A percentile compares a stretch with the other conserved stretches of the same genome.
Conservation (phyloP, 2,797 vertebrate species). For the Alca torda region DNA sequence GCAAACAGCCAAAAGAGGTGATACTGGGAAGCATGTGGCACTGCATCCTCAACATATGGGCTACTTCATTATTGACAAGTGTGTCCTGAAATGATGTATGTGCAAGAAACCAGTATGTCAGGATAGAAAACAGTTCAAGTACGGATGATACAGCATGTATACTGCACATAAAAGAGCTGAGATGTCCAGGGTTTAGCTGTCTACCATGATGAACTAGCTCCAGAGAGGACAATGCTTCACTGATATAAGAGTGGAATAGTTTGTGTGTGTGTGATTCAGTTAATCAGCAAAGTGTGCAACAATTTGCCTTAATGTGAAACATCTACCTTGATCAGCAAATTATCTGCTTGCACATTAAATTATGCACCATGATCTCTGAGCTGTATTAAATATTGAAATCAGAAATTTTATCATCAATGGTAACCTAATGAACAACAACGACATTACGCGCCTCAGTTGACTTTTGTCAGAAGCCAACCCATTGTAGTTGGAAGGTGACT, state of each 20-base stretch:
- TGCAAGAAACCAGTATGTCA: not conserved
- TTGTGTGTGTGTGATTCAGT: not conserved
- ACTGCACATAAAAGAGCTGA: not conserved
- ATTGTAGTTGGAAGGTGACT: slow-evolving; percentile 56
- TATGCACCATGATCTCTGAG: slow-evolving; percentile 38
- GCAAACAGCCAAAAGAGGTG: not conserved
- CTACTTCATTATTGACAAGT: not conserved
- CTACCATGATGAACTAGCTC: not conserved
- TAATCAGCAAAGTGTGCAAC: slow-evolving; percentile 26
- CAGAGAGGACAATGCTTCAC: not conserved
- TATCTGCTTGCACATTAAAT: slow-evolving; percentile 47
- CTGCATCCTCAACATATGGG: not conserved
- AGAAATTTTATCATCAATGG: not conserved
- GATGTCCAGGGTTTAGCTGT: not conserved
- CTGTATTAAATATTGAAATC: slow-evolving; percentile 48
- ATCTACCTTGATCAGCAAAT: slow-evolving; percentile 46
- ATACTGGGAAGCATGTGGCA: not conserved
- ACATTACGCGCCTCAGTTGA: not conserved
- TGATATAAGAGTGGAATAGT: rapidly evolving
- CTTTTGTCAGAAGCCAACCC: not conserved
- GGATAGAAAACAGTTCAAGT: not conserved
- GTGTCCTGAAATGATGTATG: not conserved
- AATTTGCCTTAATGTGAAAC: slow-evolving; percentile 7
- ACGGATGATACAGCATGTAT: not conserved
- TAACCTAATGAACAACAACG: slow-evolving; percentile 29